Evolutionary conservation across 2,113 vertebrate species (phyloP).

Genomic region (Paramormyrops kingsleyae): DNA sequence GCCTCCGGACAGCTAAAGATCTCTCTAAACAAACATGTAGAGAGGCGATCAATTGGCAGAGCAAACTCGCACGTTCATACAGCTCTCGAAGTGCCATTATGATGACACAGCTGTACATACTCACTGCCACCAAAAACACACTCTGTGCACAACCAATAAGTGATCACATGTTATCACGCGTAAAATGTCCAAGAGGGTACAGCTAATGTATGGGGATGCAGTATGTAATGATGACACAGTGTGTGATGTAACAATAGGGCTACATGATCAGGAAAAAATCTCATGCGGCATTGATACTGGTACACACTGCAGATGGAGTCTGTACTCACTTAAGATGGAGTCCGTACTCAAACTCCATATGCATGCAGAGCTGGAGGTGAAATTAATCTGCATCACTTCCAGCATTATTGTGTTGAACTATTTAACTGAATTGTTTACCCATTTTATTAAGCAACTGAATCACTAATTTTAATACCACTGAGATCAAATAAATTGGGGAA

Average conservation of each 20-base stretch:
- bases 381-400: neutral
- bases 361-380: neutral
- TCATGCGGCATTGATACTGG: neutral
- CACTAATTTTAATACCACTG: neutral
- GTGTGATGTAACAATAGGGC: neutral
- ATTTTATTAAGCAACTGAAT: neutral
- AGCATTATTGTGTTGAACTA: neutral
- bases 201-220: neutral
- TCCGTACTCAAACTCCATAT: neutral
- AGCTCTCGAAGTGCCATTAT: neutral
- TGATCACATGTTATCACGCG: neutral
- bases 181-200: neutral
- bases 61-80: neutral
- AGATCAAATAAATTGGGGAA: neutral
- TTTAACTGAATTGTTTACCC: neutral
- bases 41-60: slow-evolving; percentile 7
- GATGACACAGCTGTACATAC: slow-evolving; percentile 5
- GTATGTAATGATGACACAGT: neutral
- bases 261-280: neutral
- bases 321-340: neutral
- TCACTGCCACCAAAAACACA: neutral
- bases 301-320: neutral
- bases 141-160: neutral
- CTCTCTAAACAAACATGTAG: slow-evolving; percentile 27
- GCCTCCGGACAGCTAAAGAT: slow-evolving; percentile 9